Evolutionary conservation across 1,140 invertebrate genomes (phyloP).

Genomic region (Pseudomyrmex dendroicus): DNA sequence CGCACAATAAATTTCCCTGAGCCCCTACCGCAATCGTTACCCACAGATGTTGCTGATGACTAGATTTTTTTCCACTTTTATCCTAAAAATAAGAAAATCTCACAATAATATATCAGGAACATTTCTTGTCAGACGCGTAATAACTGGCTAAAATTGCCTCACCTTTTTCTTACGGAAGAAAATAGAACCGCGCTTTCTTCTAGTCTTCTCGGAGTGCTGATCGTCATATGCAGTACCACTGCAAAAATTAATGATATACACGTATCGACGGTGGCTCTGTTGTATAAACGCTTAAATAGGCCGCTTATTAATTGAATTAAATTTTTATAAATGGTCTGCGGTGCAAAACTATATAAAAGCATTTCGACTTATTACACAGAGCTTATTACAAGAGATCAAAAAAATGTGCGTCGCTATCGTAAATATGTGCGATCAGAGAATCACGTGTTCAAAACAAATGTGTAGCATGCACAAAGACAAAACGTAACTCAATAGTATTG

Average conservation of each 20-base stretch:
- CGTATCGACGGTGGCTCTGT: not conserved
- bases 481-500: not conserved
- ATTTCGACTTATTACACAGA: slow-evolving; percentile 5
- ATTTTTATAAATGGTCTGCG: slow-evolving; percentile 29
- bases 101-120: not conserved
- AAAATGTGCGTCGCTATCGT: slow-evolving; percentile 8
- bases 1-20: slow-evolving; percentile 86
- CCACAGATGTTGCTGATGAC: slow-evolving; percentile 89
- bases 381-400: slow-evolving; percentile 33
- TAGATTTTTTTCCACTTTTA: slow-evolving; percentile 82
- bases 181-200: slow-evolving; percentile 93
- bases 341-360: slow-evolving; percentile 50
- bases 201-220: slow-evolving; percentile 91
- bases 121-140: not conserved
- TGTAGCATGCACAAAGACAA: slow-evolving; percentile 42
- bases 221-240: slow-evolving; percentile 88
- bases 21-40: slow-evolving; percentile 86
- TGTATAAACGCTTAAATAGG: not conserved
- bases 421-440: slow-evolving; percentile 21
- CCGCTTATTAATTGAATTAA: not conserved
- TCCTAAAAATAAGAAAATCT: slow-evolving; percentile 73
- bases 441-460: slow-evolving; percentile 28
- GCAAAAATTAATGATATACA: slow-evolving; percentile 62
- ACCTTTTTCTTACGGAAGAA: slow-evolving; percentile 96
- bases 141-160: slow-evolving; percentile 28